Evolutionary conservation across 2,888 invertebrate genomes (phyloP).

Genomic region (Campoplex capitator): DNA sequence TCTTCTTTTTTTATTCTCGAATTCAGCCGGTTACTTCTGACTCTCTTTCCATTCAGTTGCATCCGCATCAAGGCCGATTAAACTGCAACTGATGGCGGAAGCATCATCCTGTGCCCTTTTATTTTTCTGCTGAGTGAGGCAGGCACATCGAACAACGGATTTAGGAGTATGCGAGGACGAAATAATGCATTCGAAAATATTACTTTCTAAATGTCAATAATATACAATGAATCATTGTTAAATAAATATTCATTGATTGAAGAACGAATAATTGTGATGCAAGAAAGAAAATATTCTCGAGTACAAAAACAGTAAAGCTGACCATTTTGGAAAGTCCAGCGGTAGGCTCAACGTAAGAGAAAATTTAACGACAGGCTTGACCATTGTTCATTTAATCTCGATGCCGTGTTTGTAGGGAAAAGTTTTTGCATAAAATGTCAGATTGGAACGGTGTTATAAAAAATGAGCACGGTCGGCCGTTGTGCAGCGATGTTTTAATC

Average conservation of each 20-base stretch:
- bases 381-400: slow-evolving; percentile 77
- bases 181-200: not conserved
- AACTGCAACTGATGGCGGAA: slow-evolving; percentile 22
- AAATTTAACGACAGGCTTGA: slow-evolving; percentile 51
- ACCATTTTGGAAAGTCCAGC: not conserved
- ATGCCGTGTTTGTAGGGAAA: not conserved
- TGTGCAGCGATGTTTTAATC: slow-evolving; percentile 1
- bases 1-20: slow-evolving; percentile 38
- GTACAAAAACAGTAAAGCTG: slow-evolving; percentile 29
- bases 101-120: slow-evolving; percentile 40
- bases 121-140: slow-evolving; percentile 13
- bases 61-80: slow-evolving; percentile 56
- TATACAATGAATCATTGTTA: too few species aligned
- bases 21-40: slow-evolving; percentile 40
- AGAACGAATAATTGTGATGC: too few species aligned
- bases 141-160: slow-evolving; percentile 37
- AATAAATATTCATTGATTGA: too few species aligned
- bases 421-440: not conserved
- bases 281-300: slow-evolving; percentile 45
- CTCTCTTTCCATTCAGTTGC: slow-evolving; percentile 6
- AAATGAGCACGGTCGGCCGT: not conserved
- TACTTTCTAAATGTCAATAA: not conserved
- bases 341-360: slow-evolving; percentile 19
- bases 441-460: not conserved
- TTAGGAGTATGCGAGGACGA: not conserved